Percentiles rank a stretch among this genome's conserved stretches.
phyloP scores from a whole-genome alignment of 35 echinoderm and acorn worm species.

The Stichopus chloronotus region DNA sequence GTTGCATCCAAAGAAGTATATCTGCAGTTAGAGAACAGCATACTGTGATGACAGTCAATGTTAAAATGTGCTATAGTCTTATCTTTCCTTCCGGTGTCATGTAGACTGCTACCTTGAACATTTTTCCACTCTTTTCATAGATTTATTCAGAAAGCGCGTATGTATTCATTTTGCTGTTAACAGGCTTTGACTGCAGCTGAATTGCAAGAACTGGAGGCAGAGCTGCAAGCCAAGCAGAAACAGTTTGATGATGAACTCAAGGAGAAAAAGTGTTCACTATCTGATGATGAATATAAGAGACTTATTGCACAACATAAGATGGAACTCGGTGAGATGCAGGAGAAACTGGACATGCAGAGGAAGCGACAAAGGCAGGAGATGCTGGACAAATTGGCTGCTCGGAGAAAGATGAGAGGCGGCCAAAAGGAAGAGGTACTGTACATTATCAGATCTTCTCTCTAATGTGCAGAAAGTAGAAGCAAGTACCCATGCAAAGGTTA shows the following conservation, averaged over 20 bases:
- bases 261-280: slow-evolving; percentile 67
- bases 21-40: no score
- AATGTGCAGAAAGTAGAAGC: neutral
- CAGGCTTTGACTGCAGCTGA: slow-evolving; percentile 67
- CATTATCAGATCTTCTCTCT: neutral
- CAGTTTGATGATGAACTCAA: slow-evolving; percentile 78
- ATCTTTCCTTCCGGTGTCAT: no score
- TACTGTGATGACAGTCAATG: no score
- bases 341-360: slow-evolving; percentile 65
- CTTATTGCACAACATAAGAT: slow-evolving; percentile 73
- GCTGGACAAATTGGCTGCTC: slow-evolving; percentile 86
- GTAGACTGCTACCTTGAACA: no score
- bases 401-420: slow-evolving; percentile 56
- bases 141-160: no score
- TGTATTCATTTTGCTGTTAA: neutral
- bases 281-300: slow-evolving; percentile 87
- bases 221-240: slow-evolving; percentile 68
- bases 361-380: slow-evolving; percentile 73
- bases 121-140: no score
- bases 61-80: no score
- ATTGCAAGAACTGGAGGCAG: slow-evolving; percentile 79
- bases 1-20: no score
- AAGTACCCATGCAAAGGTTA: no score
- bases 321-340: slow-evolving; percentile 71
- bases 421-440: neutral